Base-by-base conservation (phyloP, 1,140 invertebrate species). In the Thalassaphorura encarpata region DNA sequence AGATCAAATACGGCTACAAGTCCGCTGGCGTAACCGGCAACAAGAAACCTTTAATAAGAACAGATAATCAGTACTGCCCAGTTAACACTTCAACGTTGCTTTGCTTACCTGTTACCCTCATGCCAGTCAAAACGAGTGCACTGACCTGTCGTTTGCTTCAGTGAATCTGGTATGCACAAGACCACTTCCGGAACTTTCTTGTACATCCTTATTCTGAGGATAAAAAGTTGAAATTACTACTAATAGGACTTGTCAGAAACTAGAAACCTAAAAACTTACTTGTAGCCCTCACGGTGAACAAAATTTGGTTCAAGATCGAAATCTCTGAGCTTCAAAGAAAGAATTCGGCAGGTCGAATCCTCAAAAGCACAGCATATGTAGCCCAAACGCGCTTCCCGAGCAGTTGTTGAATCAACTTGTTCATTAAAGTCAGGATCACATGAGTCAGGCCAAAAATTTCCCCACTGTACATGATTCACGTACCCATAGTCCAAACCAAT, bases 91-190 rank as follows among this genome's bases (percentile, higher is more conserved):
- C 8, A 50, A 43, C 2, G 31, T 45, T 23, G 36, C 18, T 13
- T 54, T 18, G 57, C 19, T 57, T 54, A 64, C 62, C 40, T 53
- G 24, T 57, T 56, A 0, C 50, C 28, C n/a, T 61, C 56, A 46
- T 61, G 46, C 62, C 58, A 64, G 19, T 61, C 56, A 43, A 64
- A 59, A 11, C 21, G 46, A 1, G 27, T 43, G 21, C 54, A 58
- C 15, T 61, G 52, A 8, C 52, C 59, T n/a, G 31, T 13, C 1
- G 6, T 21, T 2, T 28, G 3, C 4, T 55, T 31, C 2, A 29
- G 24, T 1, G n/a, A 18, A 36, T 23, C n/a, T 27, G 56, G 46
- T 5, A 53, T 19, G 2, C 29, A 16, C 3, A 61, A 36, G 21
- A 19, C 15, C 18, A 61, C 36, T 50, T 64, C 62, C 13, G 62